Evolutionary conservation across 2,888 invertebrate species (phyloP).

Genomic region (Matsumyia berberina): DNA sequence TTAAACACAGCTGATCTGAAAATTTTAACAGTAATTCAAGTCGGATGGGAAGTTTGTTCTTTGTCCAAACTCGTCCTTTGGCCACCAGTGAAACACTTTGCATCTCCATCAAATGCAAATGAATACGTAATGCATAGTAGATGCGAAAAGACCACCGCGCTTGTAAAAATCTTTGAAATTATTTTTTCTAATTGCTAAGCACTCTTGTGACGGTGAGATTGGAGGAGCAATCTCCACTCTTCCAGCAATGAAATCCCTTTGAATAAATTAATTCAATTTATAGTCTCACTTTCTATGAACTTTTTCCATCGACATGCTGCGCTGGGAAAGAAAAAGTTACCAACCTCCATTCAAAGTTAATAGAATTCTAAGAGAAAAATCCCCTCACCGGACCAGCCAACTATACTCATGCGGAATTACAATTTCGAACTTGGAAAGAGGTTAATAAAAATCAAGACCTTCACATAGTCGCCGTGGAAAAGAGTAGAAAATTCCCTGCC

Average conservation of each 20-base stretch:
- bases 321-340: conserved; percentile 8
- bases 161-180: conserved; percentile 1
- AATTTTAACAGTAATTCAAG: conserved; percentile 12
- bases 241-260: conserved; percentile 27
- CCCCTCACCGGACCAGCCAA: not conserved
- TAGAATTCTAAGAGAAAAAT: conserved; percentile 53
- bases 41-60: not conserved
- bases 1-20: conserved; percentile 7
- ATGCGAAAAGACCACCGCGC: not conserved
- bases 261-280: conserved; percentile 59
- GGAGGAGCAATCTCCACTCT: not conserved
- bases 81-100: not conserved
- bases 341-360: conserved; percentile 52
- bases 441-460: conserved; percentile 82
- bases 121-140: conserved; percentile 15
- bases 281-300: conserved; percentile 58
- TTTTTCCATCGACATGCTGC: conserved; percentile 4
- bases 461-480: conserved; percentile 77
- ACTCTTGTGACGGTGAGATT: conserved; percentile 40
- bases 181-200: conserved; percentile 16
- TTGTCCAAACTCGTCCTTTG: not conserved
- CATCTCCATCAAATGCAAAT: conserved; percentile 18
- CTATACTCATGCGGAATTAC: conserved; percentile 29
- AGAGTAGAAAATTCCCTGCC: conserved; percentile 32
- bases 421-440: conserved; percentile 77